Evolutionary conservation across 2,888 invertebrate species (phyloP), one percentile per base, ranked within the genome.

Genomic region (Bembecia ichneumoniformis): DNA sequence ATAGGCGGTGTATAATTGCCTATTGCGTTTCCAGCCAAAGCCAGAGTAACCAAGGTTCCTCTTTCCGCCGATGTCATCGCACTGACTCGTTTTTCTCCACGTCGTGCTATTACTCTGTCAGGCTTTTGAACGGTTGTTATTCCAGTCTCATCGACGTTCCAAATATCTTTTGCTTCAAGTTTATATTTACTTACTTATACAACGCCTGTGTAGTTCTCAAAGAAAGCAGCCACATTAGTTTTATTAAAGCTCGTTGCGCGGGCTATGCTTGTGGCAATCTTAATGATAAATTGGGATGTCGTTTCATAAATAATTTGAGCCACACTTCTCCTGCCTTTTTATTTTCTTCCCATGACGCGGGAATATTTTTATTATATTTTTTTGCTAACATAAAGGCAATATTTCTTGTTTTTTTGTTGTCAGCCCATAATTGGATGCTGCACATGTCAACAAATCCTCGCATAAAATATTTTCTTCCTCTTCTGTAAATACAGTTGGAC

Each of bases 81-180:
- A 16, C 73, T 68, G 9, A 79, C 66, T 58, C 76, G 74, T 49
- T 65, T 68, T 4, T 49, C 48, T 7, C 48, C 48, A 2, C 35
- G 10, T 15, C 45, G 16, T 2, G 48, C 48, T 7, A 49, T 45
- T 35, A 49, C 16, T 17, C 45, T 34, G 11, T 49, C n/a, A 15
- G 45, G 48, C 15, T 45, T 49, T 35, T 49, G 48, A 17, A 35
- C 76, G 3, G 74, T 72, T 3, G 74, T 71, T 1, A 75, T 55
- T 0, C 71, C 75, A 1, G 70, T 66, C 56, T 77, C 70, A 49
- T 75, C 74, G 15, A 69, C 52, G 53, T 79, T 78, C 55, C 59
- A 78, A 45, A 78, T 73, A 54, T 73, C 60, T 40, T 59, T 55
- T 35, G 49, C 17, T 2, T 9, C 3, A 16, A 45, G n/a, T 35